Evolutionary conservation across 1,140 invertebrate species (phyloP).

Genomic region (Pseudomyrmex gracilis): DNA sequence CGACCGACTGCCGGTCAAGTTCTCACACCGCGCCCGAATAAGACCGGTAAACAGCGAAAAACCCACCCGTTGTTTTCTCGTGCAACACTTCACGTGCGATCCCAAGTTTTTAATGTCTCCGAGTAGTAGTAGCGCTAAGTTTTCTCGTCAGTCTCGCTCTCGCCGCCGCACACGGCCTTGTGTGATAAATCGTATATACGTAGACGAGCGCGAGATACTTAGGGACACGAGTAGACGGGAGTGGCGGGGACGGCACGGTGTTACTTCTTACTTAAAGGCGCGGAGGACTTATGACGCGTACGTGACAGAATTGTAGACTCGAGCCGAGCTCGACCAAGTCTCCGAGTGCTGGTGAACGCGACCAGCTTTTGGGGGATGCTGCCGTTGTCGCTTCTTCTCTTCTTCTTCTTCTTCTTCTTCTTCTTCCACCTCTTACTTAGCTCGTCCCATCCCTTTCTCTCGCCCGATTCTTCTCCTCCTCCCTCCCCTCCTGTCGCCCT

Average conservation of each 20-base stretch:
- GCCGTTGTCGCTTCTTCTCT: conserved; percentile 41
- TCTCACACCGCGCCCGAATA: no score
- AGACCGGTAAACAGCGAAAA: no score
- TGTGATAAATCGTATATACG: conserved; percentile 48
- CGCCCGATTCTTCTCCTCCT: conserved; percentile 17
- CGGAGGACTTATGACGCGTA: conserved; percentile 78
- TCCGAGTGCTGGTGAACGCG: conserved; percentile 38
- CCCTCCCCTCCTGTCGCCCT: neutral
- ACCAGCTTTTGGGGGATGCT: conserved; percentile 22
- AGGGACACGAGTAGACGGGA: conserved; percentile 42
- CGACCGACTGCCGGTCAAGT: conserved; percentile 1
- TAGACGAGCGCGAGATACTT: conserved; percentile 56
- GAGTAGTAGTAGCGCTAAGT: neutral
- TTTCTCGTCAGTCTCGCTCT: neutral
- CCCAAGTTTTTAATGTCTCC: conserved; percentile 20
- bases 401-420: conserved; percentile 61
- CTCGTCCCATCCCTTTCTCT: conserved; percentile 30
- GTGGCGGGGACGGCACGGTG: conserved; percentile 50
- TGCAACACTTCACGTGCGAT: neutral
- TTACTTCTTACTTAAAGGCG: conserved; percentile 79
- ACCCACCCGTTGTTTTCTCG: neutral
- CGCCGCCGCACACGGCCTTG: neutral
- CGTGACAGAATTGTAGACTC: conserved; percentile 77
- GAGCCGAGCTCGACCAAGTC: conserved; percentile 4
- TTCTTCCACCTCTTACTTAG: conserved; percentile 39